Evolutionary conservation across 1,140 invertebrate species (phyloP), one percentile per base, ranked within the genome.

Genomic region (Brachionus asplanchnoidis): DNA sequence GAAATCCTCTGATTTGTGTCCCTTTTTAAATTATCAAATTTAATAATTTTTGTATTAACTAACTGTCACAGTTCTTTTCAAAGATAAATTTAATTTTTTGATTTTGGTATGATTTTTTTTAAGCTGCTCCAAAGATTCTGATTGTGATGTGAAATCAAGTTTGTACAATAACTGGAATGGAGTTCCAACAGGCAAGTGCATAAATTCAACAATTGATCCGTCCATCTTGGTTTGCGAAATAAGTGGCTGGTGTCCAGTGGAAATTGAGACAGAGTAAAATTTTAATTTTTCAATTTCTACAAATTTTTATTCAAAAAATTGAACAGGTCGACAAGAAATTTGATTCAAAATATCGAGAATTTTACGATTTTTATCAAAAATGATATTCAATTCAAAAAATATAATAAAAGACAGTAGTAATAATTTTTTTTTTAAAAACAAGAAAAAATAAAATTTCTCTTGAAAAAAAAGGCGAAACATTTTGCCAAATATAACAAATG

Each of bases 181-280:
- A 87, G 85, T 89, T 14, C 87, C 87, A 82, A 92, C 91, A 60
- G 91, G 91, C 14, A 85, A 86, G 11, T 92, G 91, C 87, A 83
- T 90, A 36, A 77, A 87, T 6, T 87, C 87, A 7, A 85, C 75
- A 44, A 14, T 82, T 28, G 75, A 86, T 36, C 14, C 65, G 1
- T 56, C 73, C 9, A 56, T 56, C 3, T 86, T 88, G 65, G 87
- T 87, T 3, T 92, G 91, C 88, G 87, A 91, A 87, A 89, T 92
- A 28, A 84, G 87, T 56, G 91, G 90, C 1, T 92, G 91, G 91
- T 92, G 91, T 87, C 91, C 91, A 0, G 88, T 91, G 17, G 79
- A 82, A 46, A 82, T 60, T 12, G 79, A 82, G 14, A 42, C 53
- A 3, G 79, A 82, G 79, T 82, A 80, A 32, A 26, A 5, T 53